A percentile compares a stretch with the other conserved stretches of the same genome.
These are phyloP conservation scores for Conger conger DNA, from an alignment of 2,113 vertebrate genomes.

Conservation along the genomic window DNA sequence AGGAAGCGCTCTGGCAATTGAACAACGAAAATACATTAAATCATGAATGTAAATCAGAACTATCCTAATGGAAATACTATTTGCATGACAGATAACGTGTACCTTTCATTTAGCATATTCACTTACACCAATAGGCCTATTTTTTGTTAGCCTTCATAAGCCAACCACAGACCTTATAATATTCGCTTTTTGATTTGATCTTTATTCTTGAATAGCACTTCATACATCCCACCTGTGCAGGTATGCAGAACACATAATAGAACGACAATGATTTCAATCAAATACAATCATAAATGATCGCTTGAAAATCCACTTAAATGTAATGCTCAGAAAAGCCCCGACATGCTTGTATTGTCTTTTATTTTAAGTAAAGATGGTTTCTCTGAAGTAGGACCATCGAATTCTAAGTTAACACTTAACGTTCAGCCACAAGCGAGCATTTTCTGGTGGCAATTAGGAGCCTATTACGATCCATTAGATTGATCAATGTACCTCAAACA, in stretches of 20 bases:
- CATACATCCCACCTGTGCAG: not conserved
- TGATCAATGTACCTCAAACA: constrained; percentile 99
- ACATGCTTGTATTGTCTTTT: constrained; percentile 28
- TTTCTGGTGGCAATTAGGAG: constrained; percentile 91
- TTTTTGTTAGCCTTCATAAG: too few relatives aligned
- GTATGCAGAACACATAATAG: not conserved
- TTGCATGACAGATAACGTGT: not conserved
- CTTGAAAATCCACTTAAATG: not conserved
- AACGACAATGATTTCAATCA: not conserved
- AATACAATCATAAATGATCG: not conserved
- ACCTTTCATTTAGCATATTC: too few relatives aligned
- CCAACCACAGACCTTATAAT: not conserved
- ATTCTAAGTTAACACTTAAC: constrained; percentile 54
- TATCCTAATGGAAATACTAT: not conserved
- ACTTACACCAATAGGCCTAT: too few relatives aligned
- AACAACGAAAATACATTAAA: not conserved
- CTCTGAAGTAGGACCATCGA: constrained; percentile 50
- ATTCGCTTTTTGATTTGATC: not conserved
- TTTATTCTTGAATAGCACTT: not conserved
- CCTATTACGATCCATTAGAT: constrained; percentile 98
- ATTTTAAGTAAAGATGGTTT: constrained; percentile 40
- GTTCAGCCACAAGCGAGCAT: constrained; percentile 74
- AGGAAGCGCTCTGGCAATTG: not conserved
- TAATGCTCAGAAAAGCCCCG: not conserved
- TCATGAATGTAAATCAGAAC: not conserved